Base-by-base conservation (phyloP, 2,888 invertebrate species). In the Drosophila histrio region DNA sequence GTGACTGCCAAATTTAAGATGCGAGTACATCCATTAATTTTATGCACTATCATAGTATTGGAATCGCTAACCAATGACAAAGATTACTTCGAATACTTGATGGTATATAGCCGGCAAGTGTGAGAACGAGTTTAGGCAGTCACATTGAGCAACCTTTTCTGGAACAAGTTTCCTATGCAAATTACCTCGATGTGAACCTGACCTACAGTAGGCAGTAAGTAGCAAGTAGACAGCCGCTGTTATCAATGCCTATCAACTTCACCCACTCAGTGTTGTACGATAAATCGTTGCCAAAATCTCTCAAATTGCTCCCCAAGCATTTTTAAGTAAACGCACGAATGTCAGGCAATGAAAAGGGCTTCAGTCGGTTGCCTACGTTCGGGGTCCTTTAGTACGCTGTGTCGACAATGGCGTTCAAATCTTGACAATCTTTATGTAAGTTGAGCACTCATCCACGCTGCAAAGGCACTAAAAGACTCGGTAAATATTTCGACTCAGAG, bases 361-460 rank as follows among this genome's bases (percentile, higher is more conserved):
- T 39, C 39, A 15, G 32, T 17, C 8, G 26, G 26, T 15, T 17
- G 15, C 15, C 13, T 13, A 47, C n/a, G 30, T 13, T 47, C 22
- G 47, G 19, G 13, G n/a, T n/a, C n/a, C n/a, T n/a, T n/a, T n/a
- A 3, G 22, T 41, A 22, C 41, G 22, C 44, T 46, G 44, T 19
- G 44, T 46, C 28, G 28, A 46, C 46, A 39, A 53, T 61, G 64
- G 36, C 68, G 62, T 13, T 47, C 67, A 71, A 85, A 85, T 87
- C 84, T 82, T 68, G 72, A 66, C 88, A 85, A 85, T 85, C 84
- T 85, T 85, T 82, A 85, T 87, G 86, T 62, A 75, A 67, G 72
- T 53, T 64, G 68, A 70, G 70, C 87, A 80, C 75, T 87, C 87
- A 75, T 61, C 47, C 72, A 71, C 49, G 56, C 39, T 34, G 26